Evolutionary conservation across 2,888 invertebrate genomes (phyloP).

Genomic region (Isoperla grammatica): DNA sequence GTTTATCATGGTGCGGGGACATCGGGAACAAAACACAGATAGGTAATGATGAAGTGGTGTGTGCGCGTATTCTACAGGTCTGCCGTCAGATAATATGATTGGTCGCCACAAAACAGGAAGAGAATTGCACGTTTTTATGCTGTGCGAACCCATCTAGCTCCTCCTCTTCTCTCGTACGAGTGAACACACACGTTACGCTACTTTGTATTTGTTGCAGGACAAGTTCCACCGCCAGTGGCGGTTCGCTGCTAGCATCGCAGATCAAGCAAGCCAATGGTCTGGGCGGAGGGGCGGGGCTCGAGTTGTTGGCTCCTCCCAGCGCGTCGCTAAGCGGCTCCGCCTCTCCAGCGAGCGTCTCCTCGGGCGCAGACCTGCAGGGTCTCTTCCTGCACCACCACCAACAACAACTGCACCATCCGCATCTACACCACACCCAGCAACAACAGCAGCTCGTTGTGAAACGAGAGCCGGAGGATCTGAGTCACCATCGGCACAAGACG

Average conservation of each 20-base stretch:
- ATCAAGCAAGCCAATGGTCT: conserved; percentile 64
- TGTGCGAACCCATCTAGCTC: not conserved
- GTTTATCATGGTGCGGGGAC: conserved; percentile 1
- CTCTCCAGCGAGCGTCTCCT: conserved; percentile 43
- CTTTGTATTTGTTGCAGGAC: conserved; percentile 25
- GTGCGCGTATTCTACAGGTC: not conserved
- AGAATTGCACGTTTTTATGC: not conserved
- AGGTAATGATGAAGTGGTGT: conserved; percentile 7
- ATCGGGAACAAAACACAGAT: not conserved
- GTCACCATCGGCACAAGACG: conserved; percentile 60
- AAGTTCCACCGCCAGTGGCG: conserved; percentile 40
- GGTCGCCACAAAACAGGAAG: conserved; percentile 12
- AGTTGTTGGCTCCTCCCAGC: conserved; percentile 46
- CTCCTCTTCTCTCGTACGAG: not conserved
- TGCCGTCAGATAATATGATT: conserved; percentile 12
- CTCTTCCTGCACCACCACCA: conserved; percentile 44
- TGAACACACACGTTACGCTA: not conserved
- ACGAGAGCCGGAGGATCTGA: conserved; percentile 77
- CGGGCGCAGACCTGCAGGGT: conserved; percentile 50
- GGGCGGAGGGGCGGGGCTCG: conserved; percentile 43
- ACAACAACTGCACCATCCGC: conserved; percentile 30
- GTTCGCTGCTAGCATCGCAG: conserved; percentile 57
- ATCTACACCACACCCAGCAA: conserved; percentile 27
- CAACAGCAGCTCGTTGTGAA: conserved; percentile 54
- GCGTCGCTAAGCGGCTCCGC: conserved; percentile 41